Conservation (phyloP, 2,797 vertebrate species). For the Amniataba percoides region DNA sequence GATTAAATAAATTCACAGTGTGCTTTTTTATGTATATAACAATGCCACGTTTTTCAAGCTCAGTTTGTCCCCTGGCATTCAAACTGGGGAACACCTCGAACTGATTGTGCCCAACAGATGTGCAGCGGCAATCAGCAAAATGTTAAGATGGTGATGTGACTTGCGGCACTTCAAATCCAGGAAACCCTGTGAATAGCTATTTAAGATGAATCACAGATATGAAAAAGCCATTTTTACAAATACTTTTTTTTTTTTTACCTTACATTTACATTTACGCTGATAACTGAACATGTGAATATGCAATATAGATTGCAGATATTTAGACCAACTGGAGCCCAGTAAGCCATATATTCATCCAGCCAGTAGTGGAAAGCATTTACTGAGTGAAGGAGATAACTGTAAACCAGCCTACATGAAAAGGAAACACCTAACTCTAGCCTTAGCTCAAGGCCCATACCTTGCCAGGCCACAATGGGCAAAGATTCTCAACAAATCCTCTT, state of each 20-base stretch:
- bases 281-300: neutral
- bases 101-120: neutral
- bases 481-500: neutral
- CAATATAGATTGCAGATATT: neutral
- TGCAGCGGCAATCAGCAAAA: neutral
- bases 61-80: too few species aligned
- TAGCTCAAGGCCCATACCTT: neutral
- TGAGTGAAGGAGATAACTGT: neutral
- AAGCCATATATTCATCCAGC: neutral
- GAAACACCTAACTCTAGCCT: neutral
- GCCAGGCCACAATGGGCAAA: neutral
- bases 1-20: neutral
- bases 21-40: too few species aligned
- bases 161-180: neutral
- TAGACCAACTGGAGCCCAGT: neutral
- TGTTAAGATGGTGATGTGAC: slow-evolving; percentile 2
- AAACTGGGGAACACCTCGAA: neutral
- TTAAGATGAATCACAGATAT: neutral
- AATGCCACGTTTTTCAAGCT: neutral
- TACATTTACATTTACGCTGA: neutral
- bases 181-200: neutral
- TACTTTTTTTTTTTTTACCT: neutral
- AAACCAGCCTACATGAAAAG: neutral
- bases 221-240: neutral
- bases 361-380: neutral